These are phyloP conservation scores for Xylocampa areola DNA, from an alignment of 2,888 invertebrate genomes.

Conservation along the genomic window DNA sequence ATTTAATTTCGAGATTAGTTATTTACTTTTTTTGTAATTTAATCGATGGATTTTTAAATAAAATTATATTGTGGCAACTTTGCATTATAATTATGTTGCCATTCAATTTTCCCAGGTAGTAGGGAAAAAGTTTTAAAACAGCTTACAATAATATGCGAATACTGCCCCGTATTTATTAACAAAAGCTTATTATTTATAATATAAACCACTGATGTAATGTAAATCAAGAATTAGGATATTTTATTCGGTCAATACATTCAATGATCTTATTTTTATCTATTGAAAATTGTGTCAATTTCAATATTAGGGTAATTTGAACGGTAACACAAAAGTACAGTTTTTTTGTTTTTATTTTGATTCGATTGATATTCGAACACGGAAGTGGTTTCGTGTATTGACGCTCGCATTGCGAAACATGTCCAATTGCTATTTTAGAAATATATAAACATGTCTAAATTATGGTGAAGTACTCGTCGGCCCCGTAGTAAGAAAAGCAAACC, in stretches of 20 bases:
- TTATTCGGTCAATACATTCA: background rate
- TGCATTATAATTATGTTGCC: too few species aligned
- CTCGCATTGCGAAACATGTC: slow-evolving; percentile 83
- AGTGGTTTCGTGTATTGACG: slow-evolving; percentile 79
- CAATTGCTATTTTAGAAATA: slow-evolving; percentile 76
- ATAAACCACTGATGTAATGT: too few species aligned
- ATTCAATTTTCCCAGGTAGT: too few species aligned
- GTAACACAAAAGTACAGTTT: slow-evolving; percentile 63
- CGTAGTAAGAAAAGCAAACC: slow-evolving; percentile 72
- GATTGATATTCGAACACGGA: slow-evolving; percentile 84
- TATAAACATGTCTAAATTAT: slow-evolving; percentile 84
- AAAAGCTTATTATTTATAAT: too few species aligned
- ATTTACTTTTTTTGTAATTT: too few species aligned
- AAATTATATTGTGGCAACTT: too few species aligned
- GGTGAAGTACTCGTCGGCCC: slow-evolving; percentile 76
- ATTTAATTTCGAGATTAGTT: too few species aligned
- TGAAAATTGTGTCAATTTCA: slow-evolving; percentile 10
- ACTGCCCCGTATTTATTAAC: too few species aligned
- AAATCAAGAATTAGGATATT: background rate
- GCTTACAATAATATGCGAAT: too few species aligned
- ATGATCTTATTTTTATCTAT: slow-evolving; percentile 9
- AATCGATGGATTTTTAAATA: too few species aligned
- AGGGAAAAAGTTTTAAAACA: too few species aligned
- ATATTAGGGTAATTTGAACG: slow-evolving; percentile 45
- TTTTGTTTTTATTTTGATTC: slow-evolving; percentile 85